Base-by-base conservation (phyloP, 1,140 invertebrate genomes). In the Sitobion miscanthi region DNA sequence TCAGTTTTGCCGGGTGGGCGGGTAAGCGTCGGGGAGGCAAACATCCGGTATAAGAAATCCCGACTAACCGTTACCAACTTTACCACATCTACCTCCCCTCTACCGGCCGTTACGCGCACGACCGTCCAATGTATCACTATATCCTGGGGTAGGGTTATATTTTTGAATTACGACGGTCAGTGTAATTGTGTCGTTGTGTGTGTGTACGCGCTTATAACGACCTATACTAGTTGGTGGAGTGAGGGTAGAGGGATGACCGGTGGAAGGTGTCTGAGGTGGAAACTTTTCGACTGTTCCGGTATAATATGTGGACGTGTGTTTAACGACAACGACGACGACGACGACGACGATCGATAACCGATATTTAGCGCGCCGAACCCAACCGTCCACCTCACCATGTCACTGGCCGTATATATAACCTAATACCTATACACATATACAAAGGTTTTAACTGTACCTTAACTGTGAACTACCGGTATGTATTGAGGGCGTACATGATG, bases 111-210 rank as follows among this genome's bases (percentile, higher is more conserved):
- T 4, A 49, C 49, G 8, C 30, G 5, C 25, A 62, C 42, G 30
- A 77, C 90, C 57, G 42, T 91, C 42, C 49, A 8, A 35, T 25
- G 54, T 49, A 47, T 49, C 90, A n/a, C 6, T 62, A n/a, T 54
- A 49, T 30, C 52, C 47, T 14, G 30, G 4, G 90, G 45, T 52
- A 54, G 62, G 35, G 82, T 82, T 30, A 21, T 82, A 8, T 91
- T 91, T 91, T 91, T 82, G 69, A 91, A 91, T 91, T 91, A 91
- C 90, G 90, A 91, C 42, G 90, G 62, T 91, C 69, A 91, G 62
- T 42, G 90, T 14, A 77, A 77, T 77, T 77, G n/a, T 77, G 30
- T 77, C 62, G n/a, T 77, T 83, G 17, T 9, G 49, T 38, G 47
- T 30, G 47, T 35, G 45, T 49, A 17, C 86, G 49, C 7, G 35